Conservation (phyloP, 2,113 vertebrate genomes). For the Australoheros scitulus region DNA sequence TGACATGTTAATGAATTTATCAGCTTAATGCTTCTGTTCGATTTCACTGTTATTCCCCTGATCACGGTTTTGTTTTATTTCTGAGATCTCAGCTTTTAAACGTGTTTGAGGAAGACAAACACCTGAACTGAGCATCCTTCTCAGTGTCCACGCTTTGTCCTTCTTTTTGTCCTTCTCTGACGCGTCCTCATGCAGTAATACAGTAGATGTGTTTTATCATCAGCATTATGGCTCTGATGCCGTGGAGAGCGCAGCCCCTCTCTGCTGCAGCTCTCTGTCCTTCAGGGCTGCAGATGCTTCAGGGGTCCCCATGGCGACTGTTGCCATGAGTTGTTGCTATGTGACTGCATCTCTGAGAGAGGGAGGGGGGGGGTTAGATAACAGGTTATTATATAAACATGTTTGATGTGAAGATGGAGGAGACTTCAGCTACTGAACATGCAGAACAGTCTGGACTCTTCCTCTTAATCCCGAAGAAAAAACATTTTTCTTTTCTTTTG, state of each 20-base stretch:
- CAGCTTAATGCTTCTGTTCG: too few species aligned
- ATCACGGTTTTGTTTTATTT: too few species aligned
- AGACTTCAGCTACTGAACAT: neutral
- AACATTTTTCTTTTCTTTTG: neutral
- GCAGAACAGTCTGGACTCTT: neutral
- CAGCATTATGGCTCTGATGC: accelerated
- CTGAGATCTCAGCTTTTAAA: neutral
- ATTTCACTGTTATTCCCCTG: too few species aligned
- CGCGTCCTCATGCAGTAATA: neutral
- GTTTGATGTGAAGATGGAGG: slow-evolving; percentile 1
- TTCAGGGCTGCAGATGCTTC: slow-evolving; percentile 52
- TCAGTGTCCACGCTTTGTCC: neutral
- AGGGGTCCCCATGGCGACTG: slow-evolving; percentile 57
- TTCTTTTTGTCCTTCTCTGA: neutral
- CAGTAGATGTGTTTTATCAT: neutral
- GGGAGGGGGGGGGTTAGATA: slow-evolving; percentile 41
- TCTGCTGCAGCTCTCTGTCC: slow-evolving; percentile 37
- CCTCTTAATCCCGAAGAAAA: neutral
- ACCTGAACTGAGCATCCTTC: too few species aligned
- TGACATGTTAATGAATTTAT: too few species aligned
- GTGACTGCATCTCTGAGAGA: slow-evolving; percentile 28
- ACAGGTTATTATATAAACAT: slow-evolving; percentile 57
- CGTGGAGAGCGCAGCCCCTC: neutral
- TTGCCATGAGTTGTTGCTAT: slow-evolving; percentile 68
- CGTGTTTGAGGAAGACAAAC: too few species aligned